A percentile compares a stretch with the other conserved stretches of the same genome.
Evolutionary conservation across 2,113 vertebrate species (phyloP).

Genomic region (Heterochromis multidens): DNA sequence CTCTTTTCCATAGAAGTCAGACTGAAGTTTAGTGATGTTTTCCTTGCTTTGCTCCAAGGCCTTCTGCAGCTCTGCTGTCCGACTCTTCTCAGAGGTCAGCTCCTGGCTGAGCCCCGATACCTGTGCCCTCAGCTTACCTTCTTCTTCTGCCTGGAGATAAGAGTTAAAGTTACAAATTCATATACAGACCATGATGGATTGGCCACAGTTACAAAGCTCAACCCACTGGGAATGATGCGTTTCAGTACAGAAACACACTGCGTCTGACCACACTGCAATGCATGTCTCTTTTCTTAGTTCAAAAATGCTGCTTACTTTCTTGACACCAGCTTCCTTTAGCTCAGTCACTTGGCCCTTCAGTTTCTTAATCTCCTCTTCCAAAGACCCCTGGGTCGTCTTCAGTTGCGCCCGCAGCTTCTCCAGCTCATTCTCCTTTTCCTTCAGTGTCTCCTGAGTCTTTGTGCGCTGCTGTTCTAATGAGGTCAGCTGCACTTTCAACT

Average conservation of each 20-base stretch:
- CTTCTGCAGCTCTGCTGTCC: conserved; percentile 77
- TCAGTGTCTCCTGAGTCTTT: conserved; percentile 77
- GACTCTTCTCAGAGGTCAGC: conserved; percentile 78
- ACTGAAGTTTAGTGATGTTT: conserved; percentile 81
- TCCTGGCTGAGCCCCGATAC: conserved; percentile 76
- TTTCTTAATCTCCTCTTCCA: conserved; percentile 81
- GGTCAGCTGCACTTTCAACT: conserved; percentile 78
- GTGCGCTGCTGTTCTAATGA: conserved; percentile 75
- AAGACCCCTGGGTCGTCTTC: conserved; percentile 78
- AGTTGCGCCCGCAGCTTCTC: conserved; percentile 82
- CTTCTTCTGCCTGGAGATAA: conserved; percentile 81
- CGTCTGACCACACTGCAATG: background rate
- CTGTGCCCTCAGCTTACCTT: conserved; percentile 81
- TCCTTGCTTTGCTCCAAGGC: conserved; percentile 76
- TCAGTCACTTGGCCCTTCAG: conserved; percentile 79
- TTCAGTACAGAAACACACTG: background rate
- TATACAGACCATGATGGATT: background rate
- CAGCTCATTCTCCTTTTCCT: conserved; percentile 81
- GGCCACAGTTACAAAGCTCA: background rate
- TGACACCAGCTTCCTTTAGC: conserved; percentile 68
- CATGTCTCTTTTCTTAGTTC: background rate
- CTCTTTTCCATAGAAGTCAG: conserved; percentile 92
- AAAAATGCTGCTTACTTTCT: conserved; percentile 52
- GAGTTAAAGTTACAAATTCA: background rate
- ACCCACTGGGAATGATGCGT: background rate